Percentiles rank a stretch among this genome's conserved stretches.
These are phyloP conservation scores for Calycopis cecrops DNA, from an alignment of 1,140 invertebrate genomes.

Conservation along the genomic window DNA sequence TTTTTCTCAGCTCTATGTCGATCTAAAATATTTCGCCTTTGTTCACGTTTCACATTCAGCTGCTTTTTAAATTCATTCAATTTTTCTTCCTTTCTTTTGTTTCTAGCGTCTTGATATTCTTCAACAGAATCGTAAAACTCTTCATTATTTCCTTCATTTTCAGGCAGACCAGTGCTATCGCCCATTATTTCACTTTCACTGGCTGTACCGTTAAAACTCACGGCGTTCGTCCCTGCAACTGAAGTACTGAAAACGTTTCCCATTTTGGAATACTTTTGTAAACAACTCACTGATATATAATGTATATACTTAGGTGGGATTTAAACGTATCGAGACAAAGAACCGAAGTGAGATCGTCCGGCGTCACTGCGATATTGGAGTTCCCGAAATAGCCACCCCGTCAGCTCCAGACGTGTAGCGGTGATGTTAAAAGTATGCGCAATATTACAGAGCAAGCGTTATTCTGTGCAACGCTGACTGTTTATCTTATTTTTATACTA, in stretches of 20 bases:
- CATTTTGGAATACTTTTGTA: conserved; percentile 72
- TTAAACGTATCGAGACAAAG: conserved; percentile 68
- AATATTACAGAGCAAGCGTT: conserved; percentile 36
- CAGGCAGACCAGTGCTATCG: conserved; percentile 31
- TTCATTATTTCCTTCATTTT: conserved; percentile 34
- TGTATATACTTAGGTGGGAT: conserved; percentile 55
- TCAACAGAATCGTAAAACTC: conserved; percentile 40
- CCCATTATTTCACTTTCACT: conserved; percentile 57
- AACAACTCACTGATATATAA: conserved; percentile 36
- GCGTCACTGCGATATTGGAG: conserved; percentile 42
- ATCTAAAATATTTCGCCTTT: conserved; percentile 75
- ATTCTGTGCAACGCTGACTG: conserved; percentile 7
- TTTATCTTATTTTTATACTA: conserved; percentile 7
- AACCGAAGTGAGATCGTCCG: conserved; percentile 50
- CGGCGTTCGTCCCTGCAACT: conserved; percentile 27
- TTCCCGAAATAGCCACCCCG: conserved; percentile 64
- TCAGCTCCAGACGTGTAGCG: conserved; percentile 55
- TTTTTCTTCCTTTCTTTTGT: conserved; percentile 54
- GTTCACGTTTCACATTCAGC: conserved; percentile 75
- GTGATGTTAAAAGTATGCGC: conserved; percentile 42
- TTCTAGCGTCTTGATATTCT: conserved; percentile 44
- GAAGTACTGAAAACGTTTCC: conserved; percentile 59
- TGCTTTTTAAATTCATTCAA: conserved; percentile 77
- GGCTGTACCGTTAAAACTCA: conserved; percentile 27
- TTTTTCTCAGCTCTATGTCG: conserved; percentile 76